Conservation (phyloP, 2,888 invertebrate species). For the Ceraclea dissimilis region DNA sequence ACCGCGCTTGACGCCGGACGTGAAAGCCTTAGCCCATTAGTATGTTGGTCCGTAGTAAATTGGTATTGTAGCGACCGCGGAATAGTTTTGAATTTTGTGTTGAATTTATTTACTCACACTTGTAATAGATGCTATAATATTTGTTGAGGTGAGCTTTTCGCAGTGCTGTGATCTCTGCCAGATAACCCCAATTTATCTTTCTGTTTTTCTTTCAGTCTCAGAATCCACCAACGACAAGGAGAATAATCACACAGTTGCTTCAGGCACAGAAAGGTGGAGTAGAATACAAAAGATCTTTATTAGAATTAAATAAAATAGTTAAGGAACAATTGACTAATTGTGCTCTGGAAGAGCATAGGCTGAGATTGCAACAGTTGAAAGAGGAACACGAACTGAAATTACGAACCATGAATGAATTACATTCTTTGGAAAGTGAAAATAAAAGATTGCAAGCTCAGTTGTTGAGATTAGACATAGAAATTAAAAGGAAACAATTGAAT, state of each 20-base stretch:
- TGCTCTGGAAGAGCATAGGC: slow-evolving; percentile 21
- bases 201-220: slow-evolving; percentile 8
- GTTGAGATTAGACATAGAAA: slow-evolving; percentile 22
- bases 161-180: too few species aligned
- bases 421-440: slow-evolving; percentile 20
- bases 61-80: too few species aligned
- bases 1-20: too few species aligned
- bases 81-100: too few species aligned
- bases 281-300: slow-evolving; percentile 22
- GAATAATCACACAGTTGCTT: slow-evolving; percentile 15
- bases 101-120: too few species aligned
- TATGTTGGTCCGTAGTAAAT: too few species aligned
- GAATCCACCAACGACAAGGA: slow-evolving; percentile 19
- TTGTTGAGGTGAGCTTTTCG: too few species aligned
- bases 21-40: too few species aligned
- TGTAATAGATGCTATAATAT: too few species aligned
- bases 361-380: slow-evolving; percentile 21
- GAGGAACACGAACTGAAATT: slow-evolving; percentile 19
- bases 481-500: slow-evolving; percentile 23
- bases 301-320: slow-evolving; percentile 22
- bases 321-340: slow-evolving; percentile 23
- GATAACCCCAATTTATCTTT: too few species aligned
- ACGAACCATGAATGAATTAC: slow-evolving; percentile 18
- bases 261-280: slow-evolving; percentile 9
- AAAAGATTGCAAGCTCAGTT: slow-evolving; percentile 20